phyloP scores from a whole-genome alignment of 2,888 invertebrate species.

The Orthosia incerta region DNA sequence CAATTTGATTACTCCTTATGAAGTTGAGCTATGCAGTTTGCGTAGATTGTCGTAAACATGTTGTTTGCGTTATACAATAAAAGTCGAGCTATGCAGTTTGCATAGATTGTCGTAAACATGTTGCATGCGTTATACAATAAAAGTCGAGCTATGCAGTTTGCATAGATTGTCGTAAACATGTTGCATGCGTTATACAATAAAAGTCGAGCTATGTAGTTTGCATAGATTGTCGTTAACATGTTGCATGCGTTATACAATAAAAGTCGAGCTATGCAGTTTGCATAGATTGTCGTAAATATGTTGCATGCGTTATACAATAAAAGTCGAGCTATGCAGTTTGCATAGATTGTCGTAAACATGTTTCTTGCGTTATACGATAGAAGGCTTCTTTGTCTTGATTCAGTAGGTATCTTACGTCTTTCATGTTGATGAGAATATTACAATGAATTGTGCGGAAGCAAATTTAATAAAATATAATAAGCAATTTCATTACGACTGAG shows the following conservation, averaged over 20 bases:
- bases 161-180: not conserved
- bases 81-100: too few relatives aligned
- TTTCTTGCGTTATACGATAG: too few relatives aligned
- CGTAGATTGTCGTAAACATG: too few relatives aligned
- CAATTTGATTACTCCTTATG: not conserved
- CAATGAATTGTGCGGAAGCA: constrained; percentile 15
- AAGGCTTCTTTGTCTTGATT: not conserved
- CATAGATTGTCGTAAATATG: not conserved
- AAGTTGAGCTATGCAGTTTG: too few relatives aligned
- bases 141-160: not conserved
- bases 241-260: too few relatives aligned
- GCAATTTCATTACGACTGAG: constrained; percentile 15
- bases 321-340: not conserved
- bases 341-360: not conserved
- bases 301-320: too few relatives aligned
- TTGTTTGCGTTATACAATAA: too few relatives aligned
- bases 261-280: not conserved
- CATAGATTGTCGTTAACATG: not conserved
- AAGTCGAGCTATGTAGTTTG: not conserved
- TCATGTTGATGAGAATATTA: constrained; percentile 3
- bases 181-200: too few relatives aligned
- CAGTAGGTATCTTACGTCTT: not conserved
- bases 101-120: too few relatives aligned
- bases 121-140: too few relatives aligned
- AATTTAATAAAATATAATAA: constrained; percentile 12